Base-by-base conservation (phyloP, 2,113 vertebrate genomes). In the Silurus asotus region DNA sequence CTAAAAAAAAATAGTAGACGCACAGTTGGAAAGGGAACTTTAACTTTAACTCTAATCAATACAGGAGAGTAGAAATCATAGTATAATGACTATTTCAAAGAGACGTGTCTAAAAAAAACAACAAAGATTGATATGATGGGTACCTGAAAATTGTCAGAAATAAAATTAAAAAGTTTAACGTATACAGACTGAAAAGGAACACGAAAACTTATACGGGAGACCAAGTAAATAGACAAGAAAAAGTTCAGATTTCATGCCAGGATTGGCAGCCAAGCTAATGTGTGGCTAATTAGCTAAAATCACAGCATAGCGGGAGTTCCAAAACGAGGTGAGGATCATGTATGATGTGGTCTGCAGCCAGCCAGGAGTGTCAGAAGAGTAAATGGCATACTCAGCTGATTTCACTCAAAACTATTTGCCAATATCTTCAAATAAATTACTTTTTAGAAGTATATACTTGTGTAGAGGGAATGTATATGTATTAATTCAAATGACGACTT, bases 231-330 rank as follows among this genome's bases (percentile, higher is more conserved):
- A 9, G 23, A 25, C 23, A 48, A 25, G 6, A 25, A 76, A 76
- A 25, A 11, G 51, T 56, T 25, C 23, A 0, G 13, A 53, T 51
- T 75, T 53, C 49, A 75, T 53, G 23, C 51, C 55, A 51, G n/a
- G n/a, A 55, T 25, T 77, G 51, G 23, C 51, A 77, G 23, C 13
- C 74, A 77, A 77, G 51, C 49, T n/a, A 76, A 55, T 55, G 51
- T 77, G 74, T 25, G 25, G 74, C 51, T 55, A 77, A 77, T 76
- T 53, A 76, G n/a, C 51, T 55, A 55, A 76, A 55, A 76, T 51
- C 51, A 77, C 74, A 77, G 23, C n/a, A 77, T 55, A 56, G 74
- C 74, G 55, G 23, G 74, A 76, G 23, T 76, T 76, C 25, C 6
- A 55, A 70, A 76, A 14, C 1, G 51, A 55, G 74, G 74, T 76